Percentiles rank a stretch among this genome's conserved stretches.
These are phyloP conservation scores for Periophthalmus modestus DNA, from an alignment of 2,113 vertebrate species.

Conservation along the genomic window DNA sequence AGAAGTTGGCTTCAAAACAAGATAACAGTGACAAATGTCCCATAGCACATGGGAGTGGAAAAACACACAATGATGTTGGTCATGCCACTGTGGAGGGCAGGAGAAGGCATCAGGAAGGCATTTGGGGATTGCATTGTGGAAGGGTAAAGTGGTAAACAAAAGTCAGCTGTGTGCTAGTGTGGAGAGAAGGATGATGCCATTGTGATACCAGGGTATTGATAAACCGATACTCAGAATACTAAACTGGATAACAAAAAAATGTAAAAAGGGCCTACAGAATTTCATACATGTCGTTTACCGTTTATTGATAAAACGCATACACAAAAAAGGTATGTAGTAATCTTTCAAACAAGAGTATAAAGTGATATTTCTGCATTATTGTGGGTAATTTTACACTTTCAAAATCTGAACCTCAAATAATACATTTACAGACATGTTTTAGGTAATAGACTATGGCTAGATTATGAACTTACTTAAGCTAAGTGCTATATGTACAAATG, in stretches of 20 bases:
- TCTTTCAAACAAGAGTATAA: too few relatives aligned
- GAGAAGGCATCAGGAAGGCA: conserved; percentile 1
- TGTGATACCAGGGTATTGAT: not conserved
- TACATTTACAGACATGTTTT: too few relatives aligned
- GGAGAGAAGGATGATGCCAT: not conserved
- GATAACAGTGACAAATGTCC: conserved; percentile 59
- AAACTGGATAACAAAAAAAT: not conserved
- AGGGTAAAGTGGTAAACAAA: conserved; percentile 4
- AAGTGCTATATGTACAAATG: too few relatives aligned
- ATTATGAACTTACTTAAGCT: too few relatives aligned
- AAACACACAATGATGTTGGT: conserved; percentile 27
- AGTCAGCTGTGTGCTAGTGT: conserved; percentile 18
- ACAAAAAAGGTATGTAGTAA: too few relatives aligned
- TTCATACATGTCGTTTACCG: too few relatives aligned
- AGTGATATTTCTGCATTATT: too few relatives aligned
- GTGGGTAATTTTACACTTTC: too few relatives aligned
- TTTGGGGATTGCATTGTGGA: conserved; percentile 13
- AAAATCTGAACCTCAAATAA: too few relatives aligned
- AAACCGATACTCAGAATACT: not conserved
- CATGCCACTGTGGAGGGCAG: not conserved
- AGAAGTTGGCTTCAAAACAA: conserved; percentile 38
- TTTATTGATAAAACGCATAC: too few relatives aligned
- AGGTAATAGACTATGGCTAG: too few relatives aligned
- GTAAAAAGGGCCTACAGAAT: not conserved
- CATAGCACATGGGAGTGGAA: not conserved